These are phyloP conservation scores for Lipotes vexillifer DNA, from an alignment of 2,113 vertebrate genomes.

Conservation along the genomic window DNA sequence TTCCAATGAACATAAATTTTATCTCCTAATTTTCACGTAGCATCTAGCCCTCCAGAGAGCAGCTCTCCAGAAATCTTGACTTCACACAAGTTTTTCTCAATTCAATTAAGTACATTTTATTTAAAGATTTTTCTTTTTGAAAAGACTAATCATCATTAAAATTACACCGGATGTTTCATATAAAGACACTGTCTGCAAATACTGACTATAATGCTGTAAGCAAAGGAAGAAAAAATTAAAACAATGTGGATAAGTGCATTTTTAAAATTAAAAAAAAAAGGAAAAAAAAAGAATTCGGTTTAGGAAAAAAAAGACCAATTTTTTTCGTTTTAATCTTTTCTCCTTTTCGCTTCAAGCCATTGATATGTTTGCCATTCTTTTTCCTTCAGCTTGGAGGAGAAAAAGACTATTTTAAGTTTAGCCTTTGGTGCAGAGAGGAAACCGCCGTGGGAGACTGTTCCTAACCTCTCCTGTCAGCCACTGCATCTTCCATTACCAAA, in stretches of 20 bases:
- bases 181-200: neutral
- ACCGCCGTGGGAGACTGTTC: neutral
- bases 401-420: constrained; percentile 4
- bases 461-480: neutral
- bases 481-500: neutral
- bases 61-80: neutral
- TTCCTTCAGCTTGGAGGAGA: neutral
- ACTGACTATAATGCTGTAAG: neutral
- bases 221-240: neutral
- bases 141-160: neutral
- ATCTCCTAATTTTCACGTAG: neutral
- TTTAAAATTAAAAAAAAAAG: neutral
- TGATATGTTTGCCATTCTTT: neutral
- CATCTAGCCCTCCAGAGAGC: too few relatives aligned
- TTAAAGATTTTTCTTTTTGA: constrained; percentile 13
- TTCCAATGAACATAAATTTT: neutral
- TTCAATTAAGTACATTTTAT: constrained; percentile 3
- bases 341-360: neutral
- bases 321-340: neutral
- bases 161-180: neutral
- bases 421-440: neutral
- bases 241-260: neutral
- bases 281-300: neutral
- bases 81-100: neutral
- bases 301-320: neutral